These are phyloP conservation scores for Ips nitidus DNA, from an alignment of 1,140 invertebrate genomes.

Conservation along the genomic window DNA sequence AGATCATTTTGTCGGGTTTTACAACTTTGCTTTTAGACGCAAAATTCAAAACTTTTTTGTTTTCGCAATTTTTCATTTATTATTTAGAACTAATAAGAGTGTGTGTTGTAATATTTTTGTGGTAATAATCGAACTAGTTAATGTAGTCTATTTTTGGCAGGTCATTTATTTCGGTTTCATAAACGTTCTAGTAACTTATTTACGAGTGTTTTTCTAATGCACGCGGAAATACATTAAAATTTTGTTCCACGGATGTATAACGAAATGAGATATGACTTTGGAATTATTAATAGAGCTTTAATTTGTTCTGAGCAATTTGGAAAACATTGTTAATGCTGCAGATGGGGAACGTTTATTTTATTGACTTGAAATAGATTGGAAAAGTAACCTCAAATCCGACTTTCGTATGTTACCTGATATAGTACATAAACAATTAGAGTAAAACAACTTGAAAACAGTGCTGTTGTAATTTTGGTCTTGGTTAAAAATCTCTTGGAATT, in stretches of 20 bases:
- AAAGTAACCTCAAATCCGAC: too few relatives aligned
- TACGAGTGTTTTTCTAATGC: slow-evolving; percentile 15
- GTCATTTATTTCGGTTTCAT: slow-evolving; percentile 22
- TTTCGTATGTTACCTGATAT: too few relatives aligned
- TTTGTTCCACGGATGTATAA: slow-evolving; percentile 15
- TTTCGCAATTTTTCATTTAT: slow-evolving; percentile 5
- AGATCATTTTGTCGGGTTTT: slow-evolving; percentile 12
- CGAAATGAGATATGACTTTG: slow-evolving; percentile 13
- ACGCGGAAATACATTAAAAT: slow-evolving; percentile 22
- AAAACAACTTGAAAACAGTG: too few relatives aligned
- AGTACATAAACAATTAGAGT: too few relatives aligned
- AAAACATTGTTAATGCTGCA: not conserved
- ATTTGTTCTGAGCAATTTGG: slow-evolving; percentile 1
- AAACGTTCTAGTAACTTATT: slow-evolving; percentile 13
- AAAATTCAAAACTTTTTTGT: slow-evolving; percentile 4
- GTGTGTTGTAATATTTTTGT: too few relatives aligned
- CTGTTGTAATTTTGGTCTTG: too few relatives aligned
- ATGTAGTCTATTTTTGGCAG: slow-evolving; percentile 16
- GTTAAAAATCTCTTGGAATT: too few relatives aligned
- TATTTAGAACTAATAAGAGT: not conserved
- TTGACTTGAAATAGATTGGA: too few relatives aligned
- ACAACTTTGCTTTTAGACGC: slow-evolving; percentile 20
- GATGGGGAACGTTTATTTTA: not conserved
- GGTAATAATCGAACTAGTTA: too few relatives aligned
- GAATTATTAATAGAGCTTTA: slow-evolving; percentile 12